Conservation (phyloP, 2,797 vertebrate genomes). For the Epinephelus coioides region DNA sequence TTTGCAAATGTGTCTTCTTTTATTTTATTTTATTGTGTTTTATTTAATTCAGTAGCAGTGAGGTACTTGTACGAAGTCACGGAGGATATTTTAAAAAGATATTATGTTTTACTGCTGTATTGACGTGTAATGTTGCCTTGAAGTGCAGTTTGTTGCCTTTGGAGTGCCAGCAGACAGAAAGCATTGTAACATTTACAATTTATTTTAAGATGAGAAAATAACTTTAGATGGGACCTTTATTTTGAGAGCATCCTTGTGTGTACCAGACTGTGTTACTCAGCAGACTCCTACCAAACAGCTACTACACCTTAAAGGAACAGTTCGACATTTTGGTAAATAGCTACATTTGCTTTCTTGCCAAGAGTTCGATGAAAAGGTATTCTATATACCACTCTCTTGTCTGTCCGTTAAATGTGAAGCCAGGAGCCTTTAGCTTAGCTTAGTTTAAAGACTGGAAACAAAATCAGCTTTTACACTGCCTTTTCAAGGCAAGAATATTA, state of each 20-base stretch:
- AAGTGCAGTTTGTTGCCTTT: constrained; percentile 58
- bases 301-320: constrained; percentile 23
- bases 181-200: constrained; percentile 44
- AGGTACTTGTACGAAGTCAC: constrained; percentile 63
- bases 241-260: constrained; percentile 20
- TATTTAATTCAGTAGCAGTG: constrained; percentile 71
- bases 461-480: too few species aligned
- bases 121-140: constrained; percentile 56
- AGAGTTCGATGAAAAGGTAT: neutral
- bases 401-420: neutral
- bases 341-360: constrained; percentile 5
- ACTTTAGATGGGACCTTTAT: constrained; percentile 27
- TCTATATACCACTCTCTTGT: neutral
- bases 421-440: neutral
- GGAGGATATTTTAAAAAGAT: constrained; percentile 57
- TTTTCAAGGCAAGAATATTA: too few species aligned
- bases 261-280: constrained; percentile 2
- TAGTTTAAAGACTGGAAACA: neutral
- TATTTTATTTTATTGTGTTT: constrained; percentile 70
- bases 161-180: constrained; percentile 48
- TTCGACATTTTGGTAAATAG: constrained; percentile 13
- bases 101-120: constrained; percentile 35
- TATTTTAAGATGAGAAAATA: constrained; percentile 20
- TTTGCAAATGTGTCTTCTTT: constrained; percentile 47
- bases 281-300: constrained; percentile 9